Evolutionary conservation across 1,140 invertebrate species (phyloP).

Genomic region (Diprion similis): DNA sequence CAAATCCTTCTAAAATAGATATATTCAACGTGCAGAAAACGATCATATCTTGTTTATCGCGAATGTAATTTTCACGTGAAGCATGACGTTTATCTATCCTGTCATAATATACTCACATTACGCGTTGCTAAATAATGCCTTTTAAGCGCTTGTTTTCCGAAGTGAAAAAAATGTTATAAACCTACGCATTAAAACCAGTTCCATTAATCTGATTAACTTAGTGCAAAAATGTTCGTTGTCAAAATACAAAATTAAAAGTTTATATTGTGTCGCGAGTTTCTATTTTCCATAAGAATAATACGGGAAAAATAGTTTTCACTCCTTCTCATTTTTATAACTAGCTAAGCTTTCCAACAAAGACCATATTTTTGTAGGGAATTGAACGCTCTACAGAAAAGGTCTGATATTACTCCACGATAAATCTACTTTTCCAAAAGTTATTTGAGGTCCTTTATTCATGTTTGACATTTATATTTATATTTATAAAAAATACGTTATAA

Average conservation of each 20-base stretch:
- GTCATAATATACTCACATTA: not conserved
- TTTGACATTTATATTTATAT: not conserved
- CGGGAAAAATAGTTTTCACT: too few species aligned
- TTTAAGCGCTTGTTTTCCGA: not conserved
- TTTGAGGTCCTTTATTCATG: too few species aligned
- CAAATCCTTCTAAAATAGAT: too few species aligned
- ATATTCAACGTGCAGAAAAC: not conserved
- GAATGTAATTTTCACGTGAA: conserved; percentile 1
- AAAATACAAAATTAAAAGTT: not conserved
- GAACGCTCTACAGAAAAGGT: too few species aligned
- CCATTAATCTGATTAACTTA: not conserved
- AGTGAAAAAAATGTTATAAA: not conserved
- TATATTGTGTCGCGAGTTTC: too few species aligned
- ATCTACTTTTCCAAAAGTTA: too few species aligned
- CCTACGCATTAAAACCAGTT: not conserved
- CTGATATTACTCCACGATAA: too few species aligned
- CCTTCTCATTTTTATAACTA: too few species aligned
- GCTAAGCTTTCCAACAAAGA: too few species aligned
- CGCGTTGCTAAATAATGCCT: not conserved
- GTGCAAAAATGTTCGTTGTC: not conserved
- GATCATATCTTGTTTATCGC: not conserved
- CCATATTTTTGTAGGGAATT: too few species aligned
- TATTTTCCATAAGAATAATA: too few species aligned
- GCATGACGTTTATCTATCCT: not conserved
- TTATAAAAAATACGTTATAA: not conserved